Evolutionary conservation across 2,888 invertebrate genomes (phyloP), one percentile per base, ranked within the genome.

Genomic region (Eupeodes latifasciatus): DNA sequence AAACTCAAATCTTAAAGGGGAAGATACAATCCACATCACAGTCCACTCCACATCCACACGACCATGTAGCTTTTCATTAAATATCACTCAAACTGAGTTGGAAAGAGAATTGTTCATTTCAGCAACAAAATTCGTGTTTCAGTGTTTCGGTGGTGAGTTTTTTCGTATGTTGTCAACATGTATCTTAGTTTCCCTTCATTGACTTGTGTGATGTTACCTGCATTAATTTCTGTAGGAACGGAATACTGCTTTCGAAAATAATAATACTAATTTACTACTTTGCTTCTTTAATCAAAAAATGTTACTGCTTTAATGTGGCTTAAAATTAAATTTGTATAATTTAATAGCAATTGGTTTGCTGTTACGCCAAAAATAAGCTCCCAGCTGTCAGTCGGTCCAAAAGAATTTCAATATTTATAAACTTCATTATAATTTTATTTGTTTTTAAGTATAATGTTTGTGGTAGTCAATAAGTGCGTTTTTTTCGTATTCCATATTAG

Each of bases 1-100:
- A 14, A 62, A 85, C 88, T 88, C 88, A 85, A 85, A 55, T 59
- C 1, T 16, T 61, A 44, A 80, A 85, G 81, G 86, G 85, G 85
- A 84, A 67, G 53, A 78, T 74, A 16, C 40, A 71, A 67, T 87
- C 87, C 87, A 87, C 36, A 36, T 2, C 1, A 19, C 40, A 71
- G 72, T 87, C 87, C 87, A 87, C 36, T 1, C 36, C 1, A 19
- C 27, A 27, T 40, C 40, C 40, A 40, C 87, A 72, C 40, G 47
- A 55, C 5, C 44, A 44, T 57, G 51, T 72, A 87, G 88, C 85
- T 88, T 88, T 66, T 88, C 57, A 16, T 47, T 0, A 55, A 80
- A 49, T 79, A 11, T 0, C 75, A 78, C 85, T 88, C 85, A 71
- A 40, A 10, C 75, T 81, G 84, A 87, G 84, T 81, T 40, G 5